Conservation (phyloP, 2,113 vertebrate species). For the Trematomus loennbergii region DNA sequence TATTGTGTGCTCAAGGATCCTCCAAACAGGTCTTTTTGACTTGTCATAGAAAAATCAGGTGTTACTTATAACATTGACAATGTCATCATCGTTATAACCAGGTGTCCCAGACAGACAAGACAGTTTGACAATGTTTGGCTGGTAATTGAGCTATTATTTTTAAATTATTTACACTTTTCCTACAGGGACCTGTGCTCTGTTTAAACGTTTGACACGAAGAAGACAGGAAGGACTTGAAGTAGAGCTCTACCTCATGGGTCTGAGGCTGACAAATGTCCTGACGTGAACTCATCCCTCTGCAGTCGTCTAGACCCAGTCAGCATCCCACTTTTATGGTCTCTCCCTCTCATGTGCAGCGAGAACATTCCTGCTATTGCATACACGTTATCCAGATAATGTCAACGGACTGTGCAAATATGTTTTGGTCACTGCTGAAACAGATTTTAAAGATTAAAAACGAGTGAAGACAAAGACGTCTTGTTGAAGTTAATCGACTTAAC, state of each 20-base stretch:
- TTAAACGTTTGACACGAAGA: neutral
- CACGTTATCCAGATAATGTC: conserved; percentile 13
- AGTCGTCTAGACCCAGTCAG: neutral
- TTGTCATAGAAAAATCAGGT: neutral
- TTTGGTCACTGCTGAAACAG: conserved; percentile 5
- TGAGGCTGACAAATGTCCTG: neutral
- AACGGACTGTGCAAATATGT: conserved; percentile 7
- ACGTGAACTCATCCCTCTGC: neutral
- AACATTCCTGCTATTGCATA: conserved; percentile 39
- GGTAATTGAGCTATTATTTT: neutral
- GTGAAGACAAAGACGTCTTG: neutral
- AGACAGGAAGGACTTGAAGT: neutral
- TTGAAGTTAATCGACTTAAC: neutral
- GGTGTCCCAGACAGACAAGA: neutral
- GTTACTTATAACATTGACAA: neutral
- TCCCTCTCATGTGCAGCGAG: neutral
- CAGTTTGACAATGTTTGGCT: neutral
- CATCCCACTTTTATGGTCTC: neutral
- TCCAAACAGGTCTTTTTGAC: too few species aligned
- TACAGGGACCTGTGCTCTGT: neutral
- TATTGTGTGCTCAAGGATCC: neutral
- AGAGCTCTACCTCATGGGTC: neutral
- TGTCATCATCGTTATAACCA: neutral
- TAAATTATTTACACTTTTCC: neutral
- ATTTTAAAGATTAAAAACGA: neutral